Conservation (phyloP, 2,113 vertebrate species). For the Porphyrio hochstetteri region DNA sequence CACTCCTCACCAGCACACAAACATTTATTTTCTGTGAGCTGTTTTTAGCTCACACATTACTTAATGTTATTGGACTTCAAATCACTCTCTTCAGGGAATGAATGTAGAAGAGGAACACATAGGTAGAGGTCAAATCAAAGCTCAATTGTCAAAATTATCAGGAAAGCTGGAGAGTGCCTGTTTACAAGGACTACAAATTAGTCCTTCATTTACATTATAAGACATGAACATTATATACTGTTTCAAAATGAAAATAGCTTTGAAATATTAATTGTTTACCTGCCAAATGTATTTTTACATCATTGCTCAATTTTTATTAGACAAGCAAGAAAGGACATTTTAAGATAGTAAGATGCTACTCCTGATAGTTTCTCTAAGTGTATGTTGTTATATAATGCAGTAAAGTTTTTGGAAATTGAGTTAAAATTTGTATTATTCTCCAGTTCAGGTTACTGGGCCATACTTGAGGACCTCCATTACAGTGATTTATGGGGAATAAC, state of each 20-base stretch:
- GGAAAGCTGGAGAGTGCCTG: too few relatives aligned
- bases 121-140: not conserved
- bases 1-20: not conserved
- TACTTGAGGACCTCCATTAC: not conserved
- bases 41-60: not conserved
- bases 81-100: not conserved
- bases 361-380: not conserved
- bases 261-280: not conserved
- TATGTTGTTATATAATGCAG: not conserved
- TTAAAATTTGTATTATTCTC: not conserved
- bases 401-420: not conserved
- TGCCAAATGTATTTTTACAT: not conserved
- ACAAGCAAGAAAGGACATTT: not conserved
- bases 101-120: not conserved
- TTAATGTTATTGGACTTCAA: not conserved
- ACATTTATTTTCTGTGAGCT: not conserved
- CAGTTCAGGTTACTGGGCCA: not conserved
- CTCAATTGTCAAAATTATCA: not conserved
- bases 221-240: rapidly evolving
- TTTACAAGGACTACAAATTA: not conserved
- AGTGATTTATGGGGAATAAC: not conserved
- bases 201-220: not conserved
- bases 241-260: not conserved
- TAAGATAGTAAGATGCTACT: not conserved
- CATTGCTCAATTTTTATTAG: not conserved